These are phyloP conservation scores for Tortrix viridana DNA, from an alignment of 2,888 invertebrate genomes.

Conservation along the genomic window DNA sequence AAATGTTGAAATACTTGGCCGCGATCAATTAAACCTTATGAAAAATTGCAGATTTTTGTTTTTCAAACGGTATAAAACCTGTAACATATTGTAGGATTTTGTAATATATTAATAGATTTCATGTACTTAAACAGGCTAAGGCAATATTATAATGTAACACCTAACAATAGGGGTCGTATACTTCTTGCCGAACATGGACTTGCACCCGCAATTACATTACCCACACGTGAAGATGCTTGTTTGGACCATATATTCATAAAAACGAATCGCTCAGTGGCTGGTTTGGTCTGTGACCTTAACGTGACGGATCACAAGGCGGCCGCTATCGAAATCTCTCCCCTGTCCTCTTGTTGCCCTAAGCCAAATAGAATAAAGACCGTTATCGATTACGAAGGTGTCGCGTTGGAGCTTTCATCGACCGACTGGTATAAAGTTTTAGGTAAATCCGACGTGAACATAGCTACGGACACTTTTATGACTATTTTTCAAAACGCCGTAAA, in stretches of 20 bases:
- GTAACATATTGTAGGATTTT: too few relatives aligned
- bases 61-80: too few relatives aligned
- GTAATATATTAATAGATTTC: too few relatives aligned
- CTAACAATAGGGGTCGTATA: too few relatives aligned
- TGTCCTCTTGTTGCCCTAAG: neutral
- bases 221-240: neutral
- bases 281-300: slow-evolving; percentile 4
- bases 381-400: neutral
- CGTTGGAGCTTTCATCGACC: neutral
- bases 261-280: neutral
- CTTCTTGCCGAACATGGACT: neutral
- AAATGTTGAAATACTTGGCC: too few relatives aligned
- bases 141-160: too few relatives aligned
- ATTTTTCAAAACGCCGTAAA: neutral
- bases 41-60: too few relatives aligned
- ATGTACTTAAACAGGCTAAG: too few relatives aligned
- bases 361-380: neutral
- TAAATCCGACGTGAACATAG: neutral
- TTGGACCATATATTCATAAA: slow-evolving; percentile 5
- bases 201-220: slow-evolving; percentile 4
- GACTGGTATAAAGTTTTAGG: neutral
- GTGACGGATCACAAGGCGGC: slow-evolving; percentile 4
- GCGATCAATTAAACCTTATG: too few relatives aligned
- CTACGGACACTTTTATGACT: neutral
- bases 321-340: neutral